Evolutionary conservation across 2,113 vertebrate species (phyloP).

Genomic region (Tenrec ecaudatus): DNA sequence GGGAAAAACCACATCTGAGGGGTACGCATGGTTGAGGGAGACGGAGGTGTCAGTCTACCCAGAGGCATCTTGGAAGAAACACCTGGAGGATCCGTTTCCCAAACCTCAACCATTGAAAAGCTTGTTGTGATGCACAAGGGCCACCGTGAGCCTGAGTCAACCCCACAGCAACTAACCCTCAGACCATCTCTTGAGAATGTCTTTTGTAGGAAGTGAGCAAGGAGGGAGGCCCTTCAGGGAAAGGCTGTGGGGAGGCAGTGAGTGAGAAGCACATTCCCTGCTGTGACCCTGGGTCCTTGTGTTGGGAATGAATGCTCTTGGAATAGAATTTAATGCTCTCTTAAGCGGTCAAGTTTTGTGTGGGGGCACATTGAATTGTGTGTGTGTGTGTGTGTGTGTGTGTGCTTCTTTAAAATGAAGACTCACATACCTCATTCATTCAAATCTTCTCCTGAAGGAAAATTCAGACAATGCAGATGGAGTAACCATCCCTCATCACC

Average conservation of each 20-base stretch:
- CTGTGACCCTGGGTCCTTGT: not conserved
- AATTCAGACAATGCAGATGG: not conserved
- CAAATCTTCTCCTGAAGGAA: constrained; percentile 30
- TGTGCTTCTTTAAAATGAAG: too few relatives aligned
- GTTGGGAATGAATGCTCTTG: not conserved
- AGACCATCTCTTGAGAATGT: not conserved
- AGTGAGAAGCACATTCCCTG: not conserved
- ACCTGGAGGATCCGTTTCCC: not conserved
- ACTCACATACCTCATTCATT: not conserved
- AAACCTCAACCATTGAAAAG: not conserved
- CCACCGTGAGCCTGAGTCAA: not conserved
- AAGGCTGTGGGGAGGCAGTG: not conserved
- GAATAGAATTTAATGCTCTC: not conserved
- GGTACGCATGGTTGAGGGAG: not conserved
- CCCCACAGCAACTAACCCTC: not conserved
- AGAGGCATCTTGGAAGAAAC: not conserved
- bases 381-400: too few relatives aligned
- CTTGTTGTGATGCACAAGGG: not conserved
- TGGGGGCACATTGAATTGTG: not conserved
- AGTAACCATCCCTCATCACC: not conserved
- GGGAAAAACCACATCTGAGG: not conserved
- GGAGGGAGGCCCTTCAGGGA: not conserved
- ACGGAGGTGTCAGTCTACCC: not conserved
- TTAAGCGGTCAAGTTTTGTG: not conserved
- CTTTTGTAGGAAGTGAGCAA: not conserved